Base-by-base conservation (phyloP, 2,797 vertebrate genomes). In the Caiman crocodilus region DNA sequence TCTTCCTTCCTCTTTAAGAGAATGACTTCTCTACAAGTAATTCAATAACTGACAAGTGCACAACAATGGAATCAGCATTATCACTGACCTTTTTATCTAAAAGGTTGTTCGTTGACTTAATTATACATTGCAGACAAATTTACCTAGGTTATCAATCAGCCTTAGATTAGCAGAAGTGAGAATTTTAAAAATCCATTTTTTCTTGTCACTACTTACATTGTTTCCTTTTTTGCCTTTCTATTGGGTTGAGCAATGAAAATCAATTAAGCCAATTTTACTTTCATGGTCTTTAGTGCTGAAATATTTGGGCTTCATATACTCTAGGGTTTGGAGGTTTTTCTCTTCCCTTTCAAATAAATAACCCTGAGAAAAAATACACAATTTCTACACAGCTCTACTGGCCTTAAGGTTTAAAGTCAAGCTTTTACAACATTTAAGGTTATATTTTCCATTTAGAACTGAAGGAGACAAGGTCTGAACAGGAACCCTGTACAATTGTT, bases 401-500 rank as follows among this genome's bases (percentile, higher is more conserved):
- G 69, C 57, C 93, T 92, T 87, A 85, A 21, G 87, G 82, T 90
- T 93, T 88, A 94, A 82, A 56, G 61, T 59, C 92, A 94, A 83
- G 84, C 16, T 90, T 94, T 92, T 89, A 91, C 32, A 91, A 74
- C 78, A 90, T 95, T 94, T 88, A 95, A 91, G 55, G 60, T 80
- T 75, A 84, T 35, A 92, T 74, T 84, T 69, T 87, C 69, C 69
- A 73, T 73, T 50, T 42, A 73, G 13, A 25, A 73, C 13, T 50
- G 35, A 88, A 14, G 20, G 74, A 75, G 57, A 73, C 42, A 90
- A 84, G 75, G 90, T 60, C 71, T 67, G 59, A 80, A 92, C 90
- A 77, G 60, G 76, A 73, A 55, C 87, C 17, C 63, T 83, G 35
- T 87, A 81, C 88, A 78, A 69, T 2, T 2, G 1, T 26, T 11